Base-by-base conservation (phyloP, 2,888 invertebrate genomes). In the Tanypteryx hageni region DNA sequence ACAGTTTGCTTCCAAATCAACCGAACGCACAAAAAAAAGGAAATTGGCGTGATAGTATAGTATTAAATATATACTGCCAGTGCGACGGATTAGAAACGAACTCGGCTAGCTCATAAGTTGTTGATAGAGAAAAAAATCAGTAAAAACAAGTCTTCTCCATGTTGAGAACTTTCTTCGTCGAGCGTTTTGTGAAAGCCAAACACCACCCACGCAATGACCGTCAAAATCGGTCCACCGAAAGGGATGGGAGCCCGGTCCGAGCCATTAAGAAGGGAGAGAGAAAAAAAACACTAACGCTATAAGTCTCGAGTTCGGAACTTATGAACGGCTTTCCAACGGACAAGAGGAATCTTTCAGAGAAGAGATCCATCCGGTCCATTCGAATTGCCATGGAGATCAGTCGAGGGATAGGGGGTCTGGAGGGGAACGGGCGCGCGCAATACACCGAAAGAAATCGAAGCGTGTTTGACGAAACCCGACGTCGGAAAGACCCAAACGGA, bases 1-100 rank as follows among this genome's bases (percentile, higher is more conserved):
- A 27, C 27, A 22, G 76, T 76, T 76, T 76, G 76, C 76, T 76
- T 76, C 76, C 76, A 76, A 76, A 76, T 76, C 76, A 76, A 76
- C 76, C 22, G 76, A 44, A 22, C 76, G 13, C 27, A 76, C 76
- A 13, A 44, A 44, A 44, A n/a, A 76, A 76, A 27, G 76, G 27
- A 76, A 76, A 4, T 22, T 27, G 27, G 76, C 76, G 76, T 76
- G 76, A 76, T 76, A 76, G 76, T 27, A 76, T 44, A 27, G 76
- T 76, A 27, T 44, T 44, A 44, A 44, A 44, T 44, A 44, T 44
- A 44, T 5, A 76, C 27, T 76, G 76, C 76, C 14, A 76, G 27
- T 76, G 76, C 76, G 76, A 10, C 13, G n/a, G 16, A 68, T 68
- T 11, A 22, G 27, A 76, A 76, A 27, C 76, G 27, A 27, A 76